phyloP scores from a whole-genome alignment of 1,140 invertebrate species.

The Drosophila cardini region DNA sequence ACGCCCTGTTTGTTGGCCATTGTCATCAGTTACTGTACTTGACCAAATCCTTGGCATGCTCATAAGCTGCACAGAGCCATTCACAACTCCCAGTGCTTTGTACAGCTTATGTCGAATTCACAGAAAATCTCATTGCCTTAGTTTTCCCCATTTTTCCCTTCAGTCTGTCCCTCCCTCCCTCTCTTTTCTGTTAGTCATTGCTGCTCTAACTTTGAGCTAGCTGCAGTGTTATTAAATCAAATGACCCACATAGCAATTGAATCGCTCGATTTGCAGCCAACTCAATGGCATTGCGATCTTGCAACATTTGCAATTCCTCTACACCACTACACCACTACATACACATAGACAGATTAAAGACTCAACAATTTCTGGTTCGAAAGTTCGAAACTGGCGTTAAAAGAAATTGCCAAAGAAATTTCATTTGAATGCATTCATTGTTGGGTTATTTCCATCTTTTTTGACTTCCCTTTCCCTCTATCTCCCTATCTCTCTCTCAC shows the following conservation, averaged over 20 bases:
- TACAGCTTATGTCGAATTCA: conserved; percentile 68
- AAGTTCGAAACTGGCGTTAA: conserved; percentile 36
- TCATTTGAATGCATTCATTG: conserved; percentile 52
- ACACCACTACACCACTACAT: conserved; percentile 17
- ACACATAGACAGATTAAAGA: conserved; percentile 30
- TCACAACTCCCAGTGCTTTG: conserved; percentile 45
- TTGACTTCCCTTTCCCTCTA: not conserved
- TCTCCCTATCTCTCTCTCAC: not conserved
- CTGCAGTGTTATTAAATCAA: conserved; percentile 74
- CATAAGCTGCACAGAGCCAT: conserved; percentile 45
- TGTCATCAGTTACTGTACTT: conserved; percentile 39
- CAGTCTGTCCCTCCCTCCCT: not conserved
- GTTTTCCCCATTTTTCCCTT: not conserved
- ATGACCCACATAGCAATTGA: conserved; percentile 77
- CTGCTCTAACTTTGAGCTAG: conserved; percentile 7
- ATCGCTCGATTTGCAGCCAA: conserved; percentile 71
- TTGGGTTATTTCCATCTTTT: conserved; percentile 43
- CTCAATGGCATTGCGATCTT: conserved; percentile 25
- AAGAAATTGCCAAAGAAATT: conserved; percentile 52
- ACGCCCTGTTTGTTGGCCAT: conserved; percentile 19
- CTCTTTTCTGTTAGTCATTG: not conserved
- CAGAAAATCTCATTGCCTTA: conserved; percentile 35
- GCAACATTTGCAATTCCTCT: conserved; percentile 55
- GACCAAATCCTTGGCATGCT: conserved; percentile 44
- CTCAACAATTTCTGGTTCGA: conserved; percentile 39